A percentile compares a stretch with the other conserved stretches of the same genome.
phyloP scores from a whole-genome alignment of 37 sponge, comb jelly and placozoan species.

The Crambe crambe region DNA sequence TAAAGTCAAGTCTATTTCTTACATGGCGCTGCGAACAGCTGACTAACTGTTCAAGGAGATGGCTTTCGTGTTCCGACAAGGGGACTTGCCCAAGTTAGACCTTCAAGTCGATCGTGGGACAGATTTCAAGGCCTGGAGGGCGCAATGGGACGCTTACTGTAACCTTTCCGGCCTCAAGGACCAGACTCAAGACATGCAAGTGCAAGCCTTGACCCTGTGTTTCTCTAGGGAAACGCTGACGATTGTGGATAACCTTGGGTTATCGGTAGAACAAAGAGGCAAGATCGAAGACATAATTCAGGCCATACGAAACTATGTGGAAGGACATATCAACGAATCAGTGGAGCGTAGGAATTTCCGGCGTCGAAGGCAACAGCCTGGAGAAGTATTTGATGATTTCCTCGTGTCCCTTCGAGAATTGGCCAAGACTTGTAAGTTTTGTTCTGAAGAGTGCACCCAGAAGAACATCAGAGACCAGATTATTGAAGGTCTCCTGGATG shows the following conservation, averaged over 20 bases:
- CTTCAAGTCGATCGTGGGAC: conserved; percentile 41
- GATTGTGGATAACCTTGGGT: conserved; percentile 38
- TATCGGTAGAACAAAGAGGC: conserved; percentile 7
- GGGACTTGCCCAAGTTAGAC: conserved; percentile 38
- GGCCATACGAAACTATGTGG: too few species aligned
- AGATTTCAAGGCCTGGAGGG: too few species aligned
- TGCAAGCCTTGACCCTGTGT: conserved; percentile 36
- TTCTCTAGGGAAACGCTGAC: conserved; percentile 40
- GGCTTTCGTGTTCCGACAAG: conserved; percentile 24
- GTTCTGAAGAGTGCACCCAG: conserved; percentile 24
- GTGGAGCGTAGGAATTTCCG: too few species aligned
- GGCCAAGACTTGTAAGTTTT: conserved; percentile 49
- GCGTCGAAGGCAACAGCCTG: too few species aligned
- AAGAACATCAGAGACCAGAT: conserved; percentile 46
- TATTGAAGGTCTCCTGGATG: conserved; percentile 26
- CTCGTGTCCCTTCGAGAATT: too few species aligned
- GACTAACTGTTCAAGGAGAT: too few species aligned
- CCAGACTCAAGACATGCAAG: too few species aligned
- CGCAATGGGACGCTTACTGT: conserved; percentile 35
- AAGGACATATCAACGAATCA: too few species aligned
- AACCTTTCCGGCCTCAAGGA: conserved; percentile 42
- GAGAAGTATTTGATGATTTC: too few species aligned
- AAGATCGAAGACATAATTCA: too few species aligned
- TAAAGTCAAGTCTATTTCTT: too few species aligned
- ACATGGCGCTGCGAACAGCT: too few species aligned